phyloP scores from a whole-genome alignment of 2,797 vertebrate species.

The Rhinella marina region DNA sequence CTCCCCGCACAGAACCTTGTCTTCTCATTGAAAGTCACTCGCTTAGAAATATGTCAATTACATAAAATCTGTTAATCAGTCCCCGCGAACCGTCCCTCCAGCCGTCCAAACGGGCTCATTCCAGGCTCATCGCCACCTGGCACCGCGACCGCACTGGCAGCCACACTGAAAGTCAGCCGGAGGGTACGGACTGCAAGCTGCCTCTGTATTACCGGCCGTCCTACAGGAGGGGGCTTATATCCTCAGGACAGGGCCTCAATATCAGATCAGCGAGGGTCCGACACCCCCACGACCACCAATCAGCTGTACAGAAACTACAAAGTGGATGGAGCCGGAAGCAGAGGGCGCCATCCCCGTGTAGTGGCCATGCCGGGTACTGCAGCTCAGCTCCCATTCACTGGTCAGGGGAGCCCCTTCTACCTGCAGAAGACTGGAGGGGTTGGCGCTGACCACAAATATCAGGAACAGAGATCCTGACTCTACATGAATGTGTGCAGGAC shows the following conservation, averaged over 20 bases:
- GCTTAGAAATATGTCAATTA: constrained; percentile 39
- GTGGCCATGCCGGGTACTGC: too few species aligned
- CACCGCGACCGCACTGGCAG: constrained; percentile 17
- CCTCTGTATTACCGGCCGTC: neutral
- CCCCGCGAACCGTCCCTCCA: constrained; percentile 22
- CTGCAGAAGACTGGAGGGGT: neutral
- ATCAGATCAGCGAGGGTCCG: too few species aligned
- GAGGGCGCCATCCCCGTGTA: too few species aligned
- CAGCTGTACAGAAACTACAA: too few species aligned
- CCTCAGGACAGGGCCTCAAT: too few species aligned
- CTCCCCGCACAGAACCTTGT: constrained; percentile 36
- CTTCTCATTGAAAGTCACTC: constrained; percentile 32
- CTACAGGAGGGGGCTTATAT: neutral
- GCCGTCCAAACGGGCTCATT: constrained; percentile 35
- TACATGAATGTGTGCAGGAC: neutral
- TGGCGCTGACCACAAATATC: neutral
- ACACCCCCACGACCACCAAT: too few species aligned
- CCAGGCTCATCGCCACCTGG: constrained; percentile 58
- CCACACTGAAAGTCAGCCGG: constrained; percentile 26
- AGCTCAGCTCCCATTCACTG: too few species aligned
- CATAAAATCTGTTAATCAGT: constrained; percentile 56
- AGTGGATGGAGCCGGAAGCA: too few species aligned
- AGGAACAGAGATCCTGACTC: neutral
- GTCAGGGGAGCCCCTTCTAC: neutral
- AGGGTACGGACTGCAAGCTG: constrained; percentile 10